These are phyloP conservation scores for Polyergus mexicanus DNA, from an alignment of 1,140 invertebrate genomes.

Conservation along the genomic window DNA sequence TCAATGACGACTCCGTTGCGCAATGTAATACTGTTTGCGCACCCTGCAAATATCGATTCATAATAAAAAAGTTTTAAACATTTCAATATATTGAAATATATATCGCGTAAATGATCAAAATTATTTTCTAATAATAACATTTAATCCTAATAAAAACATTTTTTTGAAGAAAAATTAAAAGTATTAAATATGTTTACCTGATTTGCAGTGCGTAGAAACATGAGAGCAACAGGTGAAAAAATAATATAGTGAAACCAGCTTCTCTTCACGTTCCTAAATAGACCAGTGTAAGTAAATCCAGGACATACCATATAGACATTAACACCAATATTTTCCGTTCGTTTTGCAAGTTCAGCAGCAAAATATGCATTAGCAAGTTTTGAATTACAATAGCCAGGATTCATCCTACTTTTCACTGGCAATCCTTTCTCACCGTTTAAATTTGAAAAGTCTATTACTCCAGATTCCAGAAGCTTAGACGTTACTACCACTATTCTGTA, in stretches of 20 bases:
- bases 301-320: conserved; percentile 93
- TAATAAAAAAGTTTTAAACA: conserved; percentile 51
- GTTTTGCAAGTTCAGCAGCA: conserved; percentile 88
- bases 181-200: conserved; percentile 87
- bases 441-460: conserved; percentile 91
- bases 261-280: conserved; percentile 90
- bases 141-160: background rate
- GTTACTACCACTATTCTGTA: conserved; percentile 88
- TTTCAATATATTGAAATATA: background rate
- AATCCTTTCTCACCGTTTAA: conserved; percentile 88
- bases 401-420: conserved; percentile 86
- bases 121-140: background rate
- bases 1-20: conserved; percentile 89
- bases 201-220: conserved; percentile 91
- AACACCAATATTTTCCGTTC: conserved; percentile 88
- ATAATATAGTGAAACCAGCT: conserved; percentile 91
- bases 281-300: conserved; percentile 93
- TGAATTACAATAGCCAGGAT: conserved; percentile 92
- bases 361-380: conserved; percentile 93
- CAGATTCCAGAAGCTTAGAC: conserved; percentile 88
- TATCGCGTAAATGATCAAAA: background rate
- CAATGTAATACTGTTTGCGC: conserved; percentile 92
- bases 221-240: conserved; percentile 89
- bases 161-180: background rate
- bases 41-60: conserved; percentile 87